Percentiles rank a stretch among this genome's conserved stretches.
Conservation (phyloP, 2,113 vertebrate genomes). For the Corythaeola cristata region DNA sequence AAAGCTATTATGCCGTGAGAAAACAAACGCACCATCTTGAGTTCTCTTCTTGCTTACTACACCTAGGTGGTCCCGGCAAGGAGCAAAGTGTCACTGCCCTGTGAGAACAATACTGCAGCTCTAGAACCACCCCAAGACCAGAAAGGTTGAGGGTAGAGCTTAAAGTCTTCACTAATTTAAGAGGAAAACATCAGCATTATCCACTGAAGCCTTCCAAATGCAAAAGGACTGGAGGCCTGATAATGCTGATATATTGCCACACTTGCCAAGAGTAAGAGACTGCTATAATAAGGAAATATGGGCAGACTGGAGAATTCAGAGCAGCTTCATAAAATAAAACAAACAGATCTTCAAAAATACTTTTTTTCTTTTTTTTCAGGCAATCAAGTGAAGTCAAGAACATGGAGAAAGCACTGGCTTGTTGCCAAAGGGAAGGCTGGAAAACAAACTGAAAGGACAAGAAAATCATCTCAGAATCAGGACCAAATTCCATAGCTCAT, state of each 20-base stretch:
- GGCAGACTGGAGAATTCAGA: neutral
- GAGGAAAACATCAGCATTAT: neutral
- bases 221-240: neutral
- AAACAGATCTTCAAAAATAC: neutral
- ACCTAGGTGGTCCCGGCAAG: rapidly evolving
- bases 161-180: neutral
- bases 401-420: neutral
- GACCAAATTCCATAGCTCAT: neutral
- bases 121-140: neutral
- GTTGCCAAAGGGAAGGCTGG: neutral
- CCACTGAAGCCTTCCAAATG: neutral
- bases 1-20: neutral
- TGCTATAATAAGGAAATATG: slow-evolving; percentile 8
- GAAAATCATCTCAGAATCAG: neutral
- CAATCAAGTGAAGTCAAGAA: slow-evolving; percentile 7
- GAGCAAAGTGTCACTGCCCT: neutral
- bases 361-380: neutral
- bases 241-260: neutral
- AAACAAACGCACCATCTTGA: neutral
- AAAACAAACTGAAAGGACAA: neutral
- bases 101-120: neutral
- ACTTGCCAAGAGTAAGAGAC: neutral
- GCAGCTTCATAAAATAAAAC: slow-evolving; percentile 2
- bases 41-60: neutral
- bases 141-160: neutral